Percentiles rank a stretch among this genome's conserved stretches.
Conservation (phyloP, 2,888 invertebrate genomes). For the Desoria tigrina region DNA sequence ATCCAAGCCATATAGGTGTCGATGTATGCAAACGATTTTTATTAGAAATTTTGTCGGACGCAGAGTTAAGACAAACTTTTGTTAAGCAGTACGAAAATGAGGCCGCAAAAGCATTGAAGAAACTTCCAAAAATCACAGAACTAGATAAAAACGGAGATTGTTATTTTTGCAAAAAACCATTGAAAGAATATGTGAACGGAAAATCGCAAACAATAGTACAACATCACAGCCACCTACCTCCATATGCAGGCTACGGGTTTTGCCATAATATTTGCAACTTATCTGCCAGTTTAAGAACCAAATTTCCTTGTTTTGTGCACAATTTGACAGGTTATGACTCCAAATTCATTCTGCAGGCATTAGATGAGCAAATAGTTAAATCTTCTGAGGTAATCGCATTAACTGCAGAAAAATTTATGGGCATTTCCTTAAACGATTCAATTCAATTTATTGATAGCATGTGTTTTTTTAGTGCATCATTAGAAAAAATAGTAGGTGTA, state of each 20-base stretch:
- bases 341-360: slow-evolving; percentile 26
- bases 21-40: slow-evolving; percentile 17
- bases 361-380: background rate
- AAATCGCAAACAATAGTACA: background rate
- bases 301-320: slow-evolving; percentile 21
- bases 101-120: background rate
- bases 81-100: background rate
- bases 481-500: slow-evolving; percentile 22
- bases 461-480: slow-evolving; percentile 22
- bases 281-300: background rate
- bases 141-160: background rate
- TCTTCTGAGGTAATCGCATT: background rate
- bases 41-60: background rate
- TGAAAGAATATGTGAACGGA: background rate
- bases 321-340: slow-evolving; percentile 28
- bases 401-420: slow-evolving; percentile 16
- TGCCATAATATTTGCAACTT: slow-evolving; percentile 28
- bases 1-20: background rate
- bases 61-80: background rate
- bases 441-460: slow-evolving; percentile 32
- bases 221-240: slow-evolving; percentile 30
- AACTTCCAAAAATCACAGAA: background rate
- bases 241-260: slow-evolving; percentile 17
- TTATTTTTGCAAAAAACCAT: background rate
- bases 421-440: slow-evolving; percentile 9